These are phyloP conservation scores for Merodon equestris DNA, from an alignment of 2,888 invertebrate species.

Conservation along the genomic window DNA sequence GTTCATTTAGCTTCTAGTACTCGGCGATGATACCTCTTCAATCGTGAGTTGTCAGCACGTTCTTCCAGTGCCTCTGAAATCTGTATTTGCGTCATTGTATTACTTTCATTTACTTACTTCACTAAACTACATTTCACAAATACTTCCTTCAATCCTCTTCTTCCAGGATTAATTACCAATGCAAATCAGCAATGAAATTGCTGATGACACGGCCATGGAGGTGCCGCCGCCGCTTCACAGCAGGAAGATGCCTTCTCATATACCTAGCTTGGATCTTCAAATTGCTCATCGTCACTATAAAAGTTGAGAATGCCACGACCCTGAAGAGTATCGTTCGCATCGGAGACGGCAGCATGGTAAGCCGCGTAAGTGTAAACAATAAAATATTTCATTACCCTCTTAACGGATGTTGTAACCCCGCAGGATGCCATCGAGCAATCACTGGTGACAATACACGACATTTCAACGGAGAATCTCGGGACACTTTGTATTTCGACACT, in stretches of 20 bases:
- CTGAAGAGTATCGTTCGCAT: constrained; percentile 75
- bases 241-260: constrained; percentile 59
- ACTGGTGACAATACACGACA: constrained; percentile 87
- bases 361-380: constrained; percentile 73
- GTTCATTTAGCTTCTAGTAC: too few species aligned
- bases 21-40: too few species aligned
- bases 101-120: too few species aligned
- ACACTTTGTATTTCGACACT: constrained; percentile 86
- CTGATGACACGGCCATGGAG: constrained; percentile 75
- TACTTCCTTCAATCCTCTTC: constrained; percentile 9
- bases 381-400: too few species aligned
- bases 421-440: constrained; percentile 84
- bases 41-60: too few species aligned
- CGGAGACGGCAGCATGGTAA: constrained; percentile 76
- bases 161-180: constrained; percentile 73
- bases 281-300: constrained; percentile 49
- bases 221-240: constrained; percentile 61
- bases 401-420: not conserved
- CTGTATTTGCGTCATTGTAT: too few species aligned
- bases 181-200: constrained; percentile 78
- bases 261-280: constrained; percentile 63
- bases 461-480: constrained; percentile 86
- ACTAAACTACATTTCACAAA: too few species aligned
- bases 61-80: too few species aligned
- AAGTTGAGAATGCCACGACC: constrained; percentile 69